Conservation (phyloP, 2,113 vertebrate genomes). For the Ptychochromis oligacanthus region DNA sequence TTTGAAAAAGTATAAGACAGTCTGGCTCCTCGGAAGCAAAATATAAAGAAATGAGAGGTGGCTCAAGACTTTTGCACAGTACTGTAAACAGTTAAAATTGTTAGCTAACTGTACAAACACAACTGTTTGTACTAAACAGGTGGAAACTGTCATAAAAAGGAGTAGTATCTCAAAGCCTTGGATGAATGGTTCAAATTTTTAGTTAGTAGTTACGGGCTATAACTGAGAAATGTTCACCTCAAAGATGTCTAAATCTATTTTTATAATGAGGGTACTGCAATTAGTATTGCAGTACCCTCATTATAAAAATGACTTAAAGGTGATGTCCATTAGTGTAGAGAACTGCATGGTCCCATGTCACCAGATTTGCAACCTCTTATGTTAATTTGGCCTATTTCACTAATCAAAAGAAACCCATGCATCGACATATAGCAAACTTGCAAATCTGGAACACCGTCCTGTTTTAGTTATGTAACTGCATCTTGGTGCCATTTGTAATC, state of each 20-base stretch:
- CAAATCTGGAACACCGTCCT: background rate
- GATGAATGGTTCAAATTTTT: background rate
- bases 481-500: background rate
- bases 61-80: background rate
- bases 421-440: background rate
- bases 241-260: background rate
- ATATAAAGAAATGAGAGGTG: background rate
- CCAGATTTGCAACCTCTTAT: too few relatives aligned
- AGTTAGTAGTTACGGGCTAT: background rate
- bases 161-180: background rate
- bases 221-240: background rate
- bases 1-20: background rate
- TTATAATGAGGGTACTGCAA: background rate
- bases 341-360: background rate
- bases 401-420: background rate
- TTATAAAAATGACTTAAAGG: too few relatives aligned
- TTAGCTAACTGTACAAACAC: too few relatives aligned
- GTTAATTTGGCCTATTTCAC: background rate
- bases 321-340: background rate
- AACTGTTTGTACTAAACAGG: background rate
- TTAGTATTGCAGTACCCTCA: background rate
- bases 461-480: background rate
- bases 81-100: too few relatives aligned
- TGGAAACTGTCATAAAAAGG: background rate
- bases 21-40: background rate